Base-by-base conservation (phyloP, 2,797 vertebrate genomes). In the Hipposideros larvatus region DNA sequence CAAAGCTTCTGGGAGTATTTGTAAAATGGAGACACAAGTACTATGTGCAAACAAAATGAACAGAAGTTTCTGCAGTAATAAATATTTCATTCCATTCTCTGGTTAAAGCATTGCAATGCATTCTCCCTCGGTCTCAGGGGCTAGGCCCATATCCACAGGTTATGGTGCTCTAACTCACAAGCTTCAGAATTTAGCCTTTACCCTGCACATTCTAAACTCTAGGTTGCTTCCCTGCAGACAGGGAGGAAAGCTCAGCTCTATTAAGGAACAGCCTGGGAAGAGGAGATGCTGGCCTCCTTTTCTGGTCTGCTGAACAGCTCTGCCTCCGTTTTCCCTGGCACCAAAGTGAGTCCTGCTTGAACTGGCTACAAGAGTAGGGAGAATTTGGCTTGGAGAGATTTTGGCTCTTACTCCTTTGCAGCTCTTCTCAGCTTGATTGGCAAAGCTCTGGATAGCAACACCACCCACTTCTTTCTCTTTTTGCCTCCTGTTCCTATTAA, bases 381-480 rank as follows among this genome's bases (percentile, higher is more conserved):
- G 75, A 63, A 73, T 70, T 82, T 95, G 86, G 96, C 95, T 86
- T 73, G 37, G n/a, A 78, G 70, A 74, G 41, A 88, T 92, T 91
- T 78, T 94, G 95, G 95, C 96, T 93, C 75, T 90, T 26, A 31
- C 16, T 74, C 2, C 22, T 71, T 70, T 71, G 21, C 79, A 95
- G 61, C 70, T 96, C 94, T 93, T 97, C 94, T 91, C 95, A 96
- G 84, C 96, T 94, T 96, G 96, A 96, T 71, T 97, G 95, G 95
- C 96, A 97, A 82, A 93, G 96, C 57, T 89, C 66, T 97, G 93
- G 86, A 94, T 93, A 96, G 91, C 95, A 96, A 87, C 92, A 89
- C 91, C 92, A 79, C 96, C 96, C 79, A 95, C 95, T 94, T 84
- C 75, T 74, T 96, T 96, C 95, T 95, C 89, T 66, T 87, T 85